Base-by-base conservation (phyloP, 2,888 invertebrate species). In the Pherbina coryleti region DNA sequence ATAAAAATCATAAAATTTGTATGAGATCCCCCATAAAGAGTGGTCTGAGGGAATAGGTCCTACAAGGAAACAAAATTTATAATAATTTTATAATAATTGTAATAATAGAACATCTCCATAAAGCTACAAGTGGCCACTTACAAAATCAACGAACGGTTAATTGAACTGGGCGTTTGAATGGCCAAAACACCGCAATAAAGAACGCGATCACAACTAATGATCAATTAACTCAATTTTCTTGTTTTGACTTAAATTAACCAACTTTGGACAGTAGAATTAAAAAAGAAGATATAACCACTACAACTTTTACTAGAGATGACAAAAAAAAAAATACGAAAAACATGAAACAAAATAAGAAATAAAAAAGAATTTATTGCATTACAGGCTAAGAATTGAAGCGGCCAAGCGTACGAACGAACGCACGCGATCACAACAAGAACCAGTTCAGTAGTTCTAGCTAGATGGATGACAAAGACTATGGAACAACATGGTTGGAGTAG, bases 191-290 rank as follows among this genome's bases (percentile, higher is more conserved):
- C 55, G 55, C 19, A 64, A 64, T 51, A n/a, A 25, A 57, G 49
- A 67, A 57, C 44, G 49, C 69, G 69, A 75, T 75, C 75, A 53
- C 22, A 57, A 44, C 67, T 75, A 75, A 75, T 67, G 75, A 75
- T 75, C 75, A 75, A 75, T 69, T 75, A 75, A 75, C 37, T 66
- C 64, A 66, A 75, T 75, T 75, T 75, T 67, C 75, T 11, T 14
- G 34, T 14, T 19, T 60, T 75, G 75, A 67, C 57, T 69, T 57
- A 34, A 75, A 75, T 76, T 49, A 31, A 76, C 69, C 69, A 44
- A 76, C 66, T 74, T 64, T 25, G 64, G 51, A 25, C 25, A 49
- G 25, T 25, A 25, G 3, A n/a, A 0, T 11, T 31, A 53, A 9
- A 53, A 53, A 25, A 28, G 31, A 19, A 31, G 5, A 22, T 53